Evolutionary conservation across 2,797 vertebrate species (phyloP).

Genomic region (Peromyscus attwateri): DNA sequence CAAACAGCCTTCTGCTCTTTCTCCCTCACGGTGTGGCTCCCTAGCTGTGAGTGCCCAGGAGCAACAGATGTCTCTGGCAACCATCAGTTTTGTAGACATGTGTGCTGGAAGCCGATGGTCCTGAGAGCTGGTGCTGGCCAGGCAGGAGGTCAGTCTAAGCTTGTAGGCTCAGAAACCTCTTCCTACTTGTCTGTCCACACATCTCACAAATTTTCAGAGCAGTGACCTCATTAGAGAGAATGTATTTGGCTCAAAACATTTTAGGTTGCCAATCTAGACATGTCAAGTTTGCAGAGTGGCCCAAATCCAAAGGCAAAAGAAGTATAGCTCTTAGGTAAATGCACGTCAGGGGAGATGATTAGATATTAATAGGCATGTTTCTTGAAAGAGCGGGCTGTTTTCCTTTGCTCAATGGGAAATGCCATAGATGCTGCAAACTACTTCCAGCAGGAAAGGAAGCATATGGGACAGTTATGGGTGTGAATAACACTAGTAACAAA

Average conservation of each 20-base stretch:
- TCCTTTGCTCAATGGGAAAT: background rate
- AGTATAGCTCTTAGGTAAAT: background rate
- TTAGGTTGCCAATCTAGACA: background rate
- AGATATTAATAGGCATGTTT: constrained; percentile 10
- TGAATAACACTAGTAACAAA: background rate
- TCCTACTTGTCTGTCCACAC: background rate
- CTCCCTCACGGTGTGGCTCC: background rate
- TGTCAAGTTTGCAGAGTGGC: background rate
- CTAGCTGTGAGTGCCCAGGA: background rate
- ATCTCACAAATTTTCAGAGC: background rate
- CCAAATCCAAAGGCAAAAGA: background rate
- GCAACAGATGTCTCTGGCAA: background rate
- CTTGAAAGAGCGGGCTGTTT: background rate
- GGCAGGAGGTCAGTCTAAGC: background rate
- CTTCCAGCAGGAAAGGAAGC: background rate
- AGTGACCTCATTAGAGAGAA: background rate
- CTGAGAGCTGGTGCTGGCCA: background rate
- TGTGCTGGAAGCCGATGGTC: background rate
- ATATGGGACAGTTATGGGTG: background rate
- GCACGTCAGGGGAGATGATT: background rate
- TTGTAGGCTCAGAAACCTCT: background rate
- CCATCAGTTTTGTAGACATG: background rate
- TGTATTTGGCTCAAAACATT: background rate
- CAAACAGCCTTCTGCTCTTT: background rate
- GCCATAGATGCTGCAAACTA: background rate